A percentile compares a stretch with the other conserved stretches of the same genome.
phyloP scores from a whole-genome alignment of 2,888 invertebrate genomes.

The Pachymerium ferrugineum region DNA sequence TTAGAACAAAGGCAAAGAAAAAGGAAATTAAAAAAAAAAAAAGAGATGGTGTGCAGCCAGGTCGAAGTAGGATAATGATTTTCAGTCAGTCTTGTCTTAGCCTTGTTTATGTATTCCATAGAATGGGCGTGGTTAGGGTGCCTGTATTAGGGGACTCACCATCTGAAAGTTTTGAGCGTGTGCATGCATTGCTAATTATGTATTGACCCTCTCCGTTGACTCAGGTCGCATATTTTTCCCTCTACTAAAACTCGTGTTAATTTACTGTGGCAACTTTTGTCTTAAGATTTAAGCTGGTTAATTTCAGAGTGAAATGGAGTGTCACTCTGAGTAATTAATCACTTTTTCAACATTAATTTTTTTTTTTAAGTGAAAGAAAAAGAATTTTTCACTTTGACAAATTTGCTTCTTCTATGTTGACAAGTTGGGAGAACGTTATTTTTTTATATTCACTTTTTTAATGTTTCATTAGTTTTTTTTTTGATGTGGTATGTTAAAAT shows the following conservation, averaged over 20 bases:
- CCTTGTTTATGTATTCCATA: conserved; percentile 4
- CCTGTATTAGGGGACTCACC: neutral
- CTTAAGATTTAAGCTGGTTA: neutral
- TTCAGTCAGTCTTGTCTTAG: conserved; percentile 13
- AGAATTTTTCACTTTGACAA: neutral
- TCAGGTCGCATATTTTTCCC: neutral
- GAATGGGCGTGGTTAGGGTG: neutral
- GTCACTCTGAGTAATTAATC: neutral
- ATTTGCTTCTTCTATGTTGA: neutral
- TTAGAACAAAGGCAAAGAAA: neutral
- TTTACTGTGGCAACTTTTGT: too few relatives aligned
- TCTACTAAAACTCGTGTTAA: too few relatives aligned
- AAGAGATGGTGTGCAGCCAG: too few relatives aligned
- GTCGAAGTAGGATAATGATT: neutral
- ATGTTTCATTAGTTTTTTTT: too few relatives aligned
- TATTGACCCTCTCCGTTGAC: neutral
- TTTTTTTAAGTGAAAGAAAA: neutral
- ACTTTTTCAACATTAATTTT: neutral
- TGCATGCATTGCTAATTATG: neutral
- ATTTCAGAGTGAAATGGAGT: neutral
- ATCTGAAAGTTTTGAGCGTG: neutral
- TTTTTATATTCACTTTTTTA: neutral
- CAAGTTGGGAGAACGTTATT: neutral
- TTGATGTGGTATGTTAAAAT: neutral
- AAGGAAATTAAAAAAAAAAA: neutral